These are phyloP conservation scores for Amitus sp. DNA, from an alignment of 2,888 invertebrate species.

Conservation along the genomic window DNA sequence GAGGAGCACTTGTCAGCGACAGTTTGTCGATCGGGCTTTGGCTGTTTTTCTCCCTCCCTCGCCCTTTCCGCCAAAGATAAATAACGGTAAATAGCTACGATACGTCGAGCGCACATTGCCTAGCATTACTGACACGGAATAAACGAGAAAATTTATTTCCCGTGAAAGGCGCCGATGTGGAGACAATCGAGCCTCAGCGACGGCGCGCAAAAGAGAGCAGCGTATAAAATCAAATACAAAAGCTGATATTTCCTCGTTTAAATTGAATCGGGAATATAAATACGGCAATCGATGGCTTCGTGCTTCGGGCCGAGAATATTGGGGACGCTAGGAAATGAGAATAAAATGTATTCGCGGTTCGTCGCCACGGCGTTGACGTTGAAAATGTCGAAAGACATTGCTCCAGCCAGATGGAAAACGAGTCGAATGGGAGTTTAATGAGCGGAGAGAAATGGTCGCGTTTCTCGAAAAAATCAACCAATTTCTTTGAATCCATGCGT, in stretches of 20 bases:
- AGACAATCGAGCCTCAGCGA: conserved; percentile 27
- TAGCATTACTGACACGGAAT: conserved; percentile 41
- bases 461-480: no score
- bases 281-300: conserved; percentile 21
- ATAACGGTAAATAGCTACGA: conserved; percentile 39
- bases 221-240: conserved; percentile 25
- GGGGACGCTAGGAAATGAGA: conserved; percentile 24
- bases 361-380: conserved; percentile 15
- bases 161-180: conserved; percentile 35
- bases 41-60: conserved; percentile 27
- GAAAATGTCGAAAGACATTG: conserved; percentile 13
- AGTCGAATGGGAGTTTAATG: conserved; percentile 19
- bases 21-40: conserved; percentile 34
- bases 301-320: conserved; percentile 21
- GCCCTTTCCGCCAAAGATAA: conserved; percentile 29
- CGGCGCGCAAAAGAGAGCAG: conserved; percentile 23
- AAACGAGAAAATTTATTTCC: conserved; percentile 43
- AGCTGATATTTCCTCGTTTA: conserved; percentile 15
- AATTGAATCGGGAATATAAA: conserved; percentile 14
- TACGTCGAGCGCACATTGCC: conserved; percentile 34
- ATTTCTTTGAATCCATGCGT: no score
- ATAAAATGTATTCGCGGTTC: background rate
- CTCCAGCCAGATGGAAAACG: conserved; percentile 20
- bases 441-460: conserved; percentile 36
- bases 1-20: conserved; percentile 39